phyloP scores from a whole-genome alignment of 2,797 vertebrate species.

The Squalus acanthias region DNA sequence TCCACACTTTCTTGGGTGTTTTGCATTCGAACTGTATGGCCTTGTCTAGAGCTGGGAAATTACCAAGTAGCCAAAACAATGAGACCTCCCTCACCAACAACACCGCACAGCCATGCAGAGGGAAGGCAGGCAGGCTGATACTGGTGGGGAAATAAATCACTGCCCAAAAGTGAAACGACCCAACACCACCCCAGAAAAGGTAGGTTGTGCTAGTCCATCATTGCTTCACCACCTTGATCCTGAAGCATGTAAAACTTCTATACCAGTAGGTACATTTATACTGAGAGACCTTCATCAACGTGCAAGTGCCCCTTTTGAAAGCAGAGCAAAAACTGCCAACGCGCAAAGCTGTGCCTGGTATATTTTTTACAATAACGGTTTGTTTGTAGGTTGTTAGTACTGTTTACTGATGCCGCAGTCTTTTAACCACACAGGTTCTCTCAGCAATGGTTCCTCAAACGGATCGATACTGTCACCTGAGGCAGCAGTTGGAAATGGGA shows the following conservation, averaged over 20 bases:
- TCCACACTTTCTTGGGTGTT: not conserved
- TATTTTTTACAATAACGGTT: not conserved
- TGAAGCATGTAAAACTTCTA: not conserved
- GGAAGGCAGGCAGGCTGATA: not conserved
- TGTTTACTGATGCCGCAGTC: not conserved
- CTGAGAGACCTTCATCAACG: not conserved
- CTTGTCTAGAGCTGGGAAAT: not conserved
- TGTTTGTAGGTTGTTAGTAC: not conserved
- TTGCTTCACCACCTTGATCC: not conserved
- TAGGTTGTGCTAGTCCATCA: not conserved
- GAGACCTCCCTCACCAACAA: not conserved
- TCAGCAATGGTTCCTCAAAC: constrained; percentile 82
- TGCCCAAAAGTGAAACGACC: not conserved
- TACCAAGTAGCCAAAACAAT: not conserved
- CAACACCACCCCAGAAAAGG: not conserved
- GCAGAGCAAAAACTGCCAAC: not conserved
- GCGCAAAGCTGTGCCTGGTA: not conserved
- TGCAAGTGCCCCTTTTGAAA: not conserved
- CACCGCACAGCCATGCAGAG: too few species aligned
- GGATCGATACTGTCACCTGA: constrained; percentile 73
- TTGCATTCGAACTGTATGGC: not conserved
- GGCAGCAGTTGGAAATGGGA: constrained; percentile 71
- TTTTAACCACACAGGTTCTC: constrained; percentile 64
- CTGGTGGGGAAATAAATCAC: not conserved
- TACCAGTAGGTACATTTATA: not conserved